Percentiles rank a stretch among this genome's conserved stretches.
Conservation (phyloP, 1,140 invertebrate genomes). For the Metaphire vulgaris region DNA sequence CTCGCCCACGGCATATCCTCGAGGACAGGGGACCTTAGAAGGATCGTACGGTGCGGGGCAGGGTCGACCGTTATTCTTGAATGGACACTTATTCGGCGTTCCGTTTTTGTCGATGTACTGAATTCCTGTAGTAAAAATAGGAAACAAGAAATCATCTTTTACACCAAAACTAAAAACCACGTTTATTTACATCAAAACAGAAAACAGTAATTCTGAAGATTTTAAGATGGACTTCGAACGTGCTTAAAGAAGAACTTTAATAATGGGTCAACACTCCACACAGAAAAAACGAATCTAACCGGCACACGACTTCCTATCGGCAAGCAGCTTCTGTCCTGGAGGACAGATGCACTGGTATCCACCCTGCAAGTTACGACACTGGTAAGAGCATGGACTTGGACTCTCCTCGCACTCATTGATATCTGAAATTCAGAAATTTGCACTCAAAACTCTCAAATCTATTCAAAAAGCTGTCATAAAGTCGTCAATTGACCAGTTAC, state of each 20-base stretch:
- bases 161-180: too few relatives aligned
- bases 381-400: constrained; percentile 40
- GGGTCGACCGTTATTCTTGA: background rate
- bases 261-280: too few relatives aligned
- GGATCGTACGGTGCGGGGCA: background rate
- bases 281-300: too few relatives aligned
- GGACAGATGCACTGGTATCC: constrained; percentile 47
- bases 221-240: too few relatives aligned
- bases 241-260: too few relatives aligned
- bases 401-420: constrained; percentile 45
- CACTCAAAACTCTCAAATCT: too few relatives aligned
- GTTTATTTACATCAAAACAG: too few relatives aligned
- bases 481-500: too few relatives aligned
- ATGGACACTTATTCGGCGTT: background rate
- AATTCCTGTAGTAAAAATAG: background rate
- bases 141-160: too few relatives aligned
- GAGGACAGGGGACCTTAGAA: background rate
- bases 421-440: constrained; percentile 28
- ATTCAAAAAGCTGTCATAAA: too few relatives aligned
- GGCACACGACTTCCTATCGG: constrained; percentile 53
- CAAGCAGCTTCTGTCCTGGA: constrained; percentile 43
- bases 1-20: background rate
- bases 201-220: too few relatives aligned
- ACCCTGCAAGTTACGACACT: constrained; percentile 42
- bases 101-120: background rate